Percentiles rank a stretch among this genome's conserved stretches.
Evolutionary conservation across 2,888 invertebrate species (phyloP).

Genomic region (Nasonia oneida): DNA sequence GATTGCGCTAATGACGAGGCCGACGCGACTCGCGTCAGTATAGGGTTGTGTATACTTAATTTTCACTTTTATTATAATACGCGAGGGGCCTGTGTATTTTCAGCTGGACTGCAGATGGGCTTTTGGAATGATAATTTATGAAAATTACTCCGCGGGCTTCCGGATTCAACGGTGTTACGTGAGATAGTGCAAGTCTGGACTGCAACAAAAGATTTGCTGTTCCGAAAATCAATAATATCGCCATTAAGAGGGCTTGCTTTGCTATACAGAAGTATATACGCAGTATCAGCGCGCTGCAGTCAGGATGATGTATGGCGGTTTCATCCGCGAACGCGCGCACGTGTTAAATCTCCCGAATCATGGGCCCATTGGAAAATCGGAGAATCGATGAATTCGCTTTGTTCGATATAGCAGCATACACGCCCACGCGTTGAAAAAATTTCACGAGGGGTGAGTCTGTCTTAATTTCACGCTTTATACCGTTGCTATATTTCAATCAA

Average conservation of each 20-base stretch:
- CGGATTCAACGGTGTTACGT: no score
- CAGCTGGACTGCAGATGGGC: constrained; percentile 21
- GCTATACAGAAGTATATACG: not conserved
- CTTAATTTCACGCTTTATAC: constrained; percentile 49
- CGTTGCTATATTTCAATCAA: constrained; percentile 24
- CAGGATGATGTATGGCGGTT: constrained; percentile 42
- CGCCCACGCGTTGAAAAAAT: not conserved
- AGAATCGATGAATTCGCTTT: constrained; percentile 54
- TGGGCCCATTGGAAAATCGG: constrained; percentile 37
- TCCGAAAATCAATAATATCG: no score
- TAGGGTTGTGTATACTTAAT: constrained; percentile 15
- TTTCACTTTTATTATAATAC: constrained; percentile 5
- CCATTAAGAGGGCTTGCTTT: not conserved
- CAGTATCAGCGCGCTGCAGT: not conserved
- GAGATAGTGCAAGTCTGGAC: no score
- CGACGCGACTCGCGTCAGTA: not conserved
- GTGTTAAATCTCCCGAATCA: constrained; percentile 53
- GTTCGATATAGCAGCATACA: not conserved
- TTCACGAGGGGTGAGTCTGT: constrained; percentile 4
- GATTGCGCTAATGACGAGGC: constrained; percentile 45
- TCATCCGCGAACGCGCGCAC: constrained; percentile 28
- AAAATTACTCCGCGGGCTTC: not conserved
- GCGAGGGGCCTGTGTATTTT: not conserved
- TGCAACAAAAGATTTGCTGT: no score
- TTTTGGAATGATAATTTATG: not conserved